phyloP scores from a whole-genome alignment of 2,113 vertebrate genomes.

The Gracilinanus agilis region DNA sequence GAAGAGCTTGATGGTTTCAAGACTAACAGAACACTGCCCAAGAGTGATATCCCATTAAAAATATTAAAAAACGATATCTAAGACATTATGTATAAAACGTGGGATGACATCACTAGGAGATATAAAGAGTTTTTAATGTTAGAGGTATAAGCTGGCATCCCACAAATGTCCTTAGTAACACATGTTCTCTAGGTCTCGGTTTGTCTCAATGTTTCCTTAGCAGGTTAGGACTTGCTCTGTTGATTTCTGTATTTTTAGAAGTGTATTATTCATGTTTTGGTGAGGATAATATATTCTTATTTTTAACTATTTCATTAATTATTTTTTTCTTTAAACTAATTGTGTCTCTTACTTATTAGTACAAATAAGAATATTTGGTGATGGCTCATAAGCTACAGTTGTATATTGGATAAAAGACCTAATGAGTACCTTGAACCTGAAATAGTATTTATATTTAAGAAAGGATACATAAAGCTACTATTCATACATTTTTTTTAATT shows the following conservation, averaged over 20 bases:
- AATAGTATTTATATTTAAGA: neutral
- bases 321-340: neutral
- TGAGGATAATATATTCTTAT: too few relatives aligned
- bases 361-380: neutral
- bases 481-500: neutral
- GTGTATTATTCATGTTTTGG: neutral
- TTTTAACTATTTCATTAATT: neutral
- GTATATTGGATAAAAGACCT: neutral
- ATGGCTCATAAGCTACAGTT: neutral
- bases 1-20: neutral
- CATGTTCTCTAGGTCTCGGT: neutral
- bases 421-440: neutral
- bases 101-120: neutral
- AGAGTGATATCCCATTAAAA: neutral
- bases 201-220: neutral
- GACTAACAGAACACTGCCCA: neutral
- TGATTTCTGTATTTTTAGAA: neutral
- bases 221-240: neutral
- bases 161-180: neutral
- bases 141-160: neutral
- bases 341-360: neutral
- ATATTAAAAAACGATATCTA: neutral
- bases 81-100: neutral
- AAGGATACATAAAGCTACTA: neutral
- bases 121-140: neutral